Conservation (phyloP, 2,113 vertebrate species). For the Anolis sagrei region DNA sequence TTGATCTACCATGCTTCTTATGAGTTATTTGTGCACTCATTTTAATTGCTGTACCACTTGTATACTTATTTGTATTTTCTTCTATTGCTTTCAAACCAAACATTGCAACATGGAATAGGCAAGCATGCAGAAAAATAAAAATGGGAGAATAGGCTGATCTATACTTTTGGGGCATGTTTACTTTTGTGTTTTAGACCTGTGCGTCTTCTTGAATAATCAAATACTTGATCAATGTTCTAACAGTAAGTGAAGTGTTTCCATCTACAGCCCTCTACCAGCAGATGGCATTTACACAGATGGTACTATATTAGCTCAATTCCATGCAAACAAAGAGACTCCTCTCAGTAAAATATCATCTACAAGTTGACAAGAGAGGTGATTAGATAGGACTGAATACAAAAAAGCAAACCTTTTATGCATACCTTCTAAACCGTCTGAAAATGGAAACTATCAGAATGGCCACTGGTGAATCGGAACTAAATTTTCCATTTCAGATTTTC, state of each 20-base stretch:
- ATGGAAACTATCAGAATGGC: rapidly evolving
- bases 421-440: neutral
- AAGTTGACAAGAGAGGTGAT: neutral
- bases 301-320: neutral
- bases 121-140: neutral
- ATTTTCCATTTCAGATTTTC: neutral
- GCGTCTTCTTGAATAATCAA: neutral
- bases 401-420: neutral
- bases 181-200: neutral
- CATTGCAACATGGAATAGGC: neutral
- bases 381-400: neutral
- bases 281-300: neutral
- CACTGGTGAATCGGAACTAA: rapidly evolving
- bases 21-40: neutral
- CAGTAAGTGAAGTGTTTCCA: neutral
- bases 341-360: neutral
- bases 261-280: neutral
- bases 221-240: neutral
- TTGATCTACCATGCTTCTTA: neutral
- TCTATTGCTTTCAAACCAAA: neutral
- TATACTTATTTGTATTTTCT: too few species aligned
- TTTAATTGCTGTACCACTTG: neutral
- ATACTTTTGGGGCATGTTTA: neutral
- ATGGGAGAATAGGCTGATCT: neutral
- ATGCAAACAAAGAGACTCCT: neutral